These are phyloP conservation scores for Oenanthe oenanthe DNA, from an alignment of 2,113 vertebrate species.

Conservation along the genomic window DNA sequence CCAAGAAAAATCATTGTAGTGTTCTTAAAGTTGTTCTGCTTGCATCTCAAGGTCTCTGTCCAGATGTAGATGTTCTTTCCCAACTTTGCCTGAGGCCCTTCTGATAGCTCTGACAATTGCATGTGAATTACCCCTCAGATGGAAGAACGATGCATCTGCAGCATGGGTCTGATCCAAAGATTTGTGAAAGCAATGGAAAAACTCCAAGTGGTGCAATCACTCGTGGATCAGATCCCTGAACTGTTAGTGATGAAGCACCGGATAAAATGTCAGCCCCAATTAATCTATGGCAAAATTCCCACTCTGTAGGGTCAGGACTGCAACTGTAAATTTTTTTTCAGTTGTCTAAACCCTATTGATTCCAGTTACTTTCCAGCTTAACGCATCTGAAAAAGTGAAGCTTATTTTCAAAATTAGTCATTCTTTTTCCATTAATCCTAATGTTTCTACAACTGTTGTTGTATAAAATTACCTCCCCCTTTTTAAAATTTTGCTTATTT, in stretches of 20 bases:
- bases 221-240: background rate
- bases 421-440: background rate
- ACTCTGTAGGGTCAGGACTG: background rate
- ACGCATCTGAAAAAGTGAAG: background rate
- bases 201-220: background rate
- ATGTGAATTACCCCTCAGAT: background rate
- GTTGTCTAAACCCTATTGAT: background rate
- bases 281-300: constrained; percentile 41
- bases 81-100: background rate
- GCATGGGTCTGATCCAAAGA: constrained; percentile 5
- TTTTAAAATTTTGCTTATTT: background rate
- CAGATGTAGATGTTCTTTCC: background rate
- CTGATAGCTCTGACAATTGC: background rate
- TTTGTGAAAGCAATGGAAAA: background rate
- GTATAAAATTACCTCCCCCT: background rate
- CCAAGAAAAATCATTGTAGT: background rate
- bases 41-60: background rate
- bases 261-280: constrained; percentile 22
- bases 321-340: background rate
- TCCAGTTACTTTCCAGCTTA: background rate
- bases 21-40: background rate
- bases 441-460: background rate
- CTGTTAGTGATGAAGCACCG: background rate
- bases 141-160: background rate
- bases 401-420: background rate